Evolutionary conservation across 2,888 invertebrate genomes (phyloP).

Genomic region (Alsophila aescularia): DNA sequence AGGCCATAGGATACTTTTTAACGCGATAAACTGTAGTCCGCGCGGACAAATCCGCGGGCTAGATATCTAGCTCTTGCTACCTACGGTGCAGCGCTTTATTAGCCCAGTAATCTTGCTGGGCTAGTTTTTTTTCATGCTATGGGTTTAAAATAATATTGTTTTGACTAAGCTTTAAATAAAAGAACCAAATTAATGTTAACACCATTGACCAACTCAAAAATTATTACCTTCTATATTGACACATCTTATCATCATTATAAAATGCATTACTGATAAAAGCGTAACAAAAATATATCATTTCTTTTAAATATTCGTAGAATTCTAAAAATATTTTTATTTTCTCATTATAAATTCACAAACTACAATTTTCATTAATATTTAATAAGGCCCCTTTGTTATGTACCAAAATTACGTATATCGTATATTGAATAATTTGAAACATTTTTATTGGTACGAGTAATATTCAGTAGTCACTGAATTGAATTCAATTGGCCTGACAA

Average conservation of each 20-base stretch:
- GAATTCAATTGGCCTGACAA: constrained; percentile 18
- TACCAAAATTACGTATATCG: constrained; percentile 78
- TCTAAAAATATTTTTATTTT: constrained; percentile 67
- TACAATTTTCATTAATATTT: constrained; percentile 52
- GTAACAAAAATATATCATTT: constrained; percentile 81
- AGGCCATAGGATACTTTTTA: no score
- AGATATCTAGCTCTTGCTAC: no score
- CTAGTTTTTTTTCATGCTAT: no score
- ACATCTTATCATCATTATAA: constrained; percentile 53
- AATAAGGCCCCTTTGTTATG: constrained; percentile 76
- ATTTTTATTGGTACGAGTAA: constrained; percentile 49
- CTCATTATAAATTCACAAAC: constrained; percentile 58
- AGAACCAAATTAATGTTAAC: not conserved
- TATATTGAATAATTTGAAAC: constrained; percentile 57
- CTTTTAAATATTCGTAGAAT: constrained; percentile 65
- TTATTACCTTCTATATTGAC: not conserved
- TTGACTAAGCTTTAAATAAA: no score
- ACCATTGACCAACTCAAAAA: constrained; percentile 13
- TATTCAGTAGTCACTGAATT: constrained; percentile 36
- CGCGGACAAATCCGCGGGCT: no score
- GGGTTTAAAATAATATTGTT: no score
- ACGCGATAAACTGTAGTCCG: no score
- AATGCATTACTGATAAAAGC: constrained; percentile 69
- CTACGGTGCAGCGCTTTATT: no score
- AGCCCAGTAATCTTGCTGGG: no score